A percentile compares a stretch with the other conserved stretches of the same genome.
phyloP scores from a whole-genome alignment of 1,140 invertebrate genomes.

The Adelges cooleyi region DNA sequence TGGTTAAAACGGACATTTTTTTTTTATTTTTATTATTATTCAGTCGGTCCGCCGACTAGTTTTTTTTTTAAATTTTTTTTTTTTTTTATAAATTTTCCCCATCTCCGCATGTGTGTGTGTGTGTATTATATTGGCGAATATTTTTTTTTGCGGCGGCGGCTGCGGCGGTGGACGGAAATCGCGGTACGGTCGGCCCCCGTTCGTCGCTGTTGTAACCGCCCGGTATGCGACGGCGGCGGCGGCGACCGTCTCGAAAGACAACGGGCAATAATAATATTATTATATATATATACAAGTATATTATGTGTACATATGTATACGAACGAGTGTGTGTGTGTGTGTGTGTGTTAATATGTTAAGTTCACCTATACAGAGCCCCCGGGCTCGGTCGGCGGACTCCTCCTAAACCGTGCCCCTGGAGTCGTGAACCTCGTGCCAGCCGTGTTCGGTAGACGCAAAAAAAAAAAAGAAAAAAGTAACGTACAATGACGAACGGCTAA shows the following conservation, averaged over 20 bases:
- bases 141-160: no score
- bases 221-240: background rate
- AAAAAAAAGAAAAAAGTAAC: background rate
- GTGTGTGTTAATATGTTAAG: background rate
- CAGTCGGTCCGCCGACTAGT: no score
- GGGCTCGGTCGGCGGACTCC: slow-evolving; percentile 24
- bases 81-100: no score
- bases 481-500: background rate
- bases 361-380: slow-evolving; percentile 28
- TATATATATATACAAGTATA: no score
- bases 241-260: slow-evolving; percentile 3
- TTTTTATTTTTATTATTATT: no score
- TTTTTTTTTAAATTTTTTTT: no score
- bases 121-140: no score
- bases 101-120: no score
- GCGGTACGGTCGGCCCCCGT: no score
- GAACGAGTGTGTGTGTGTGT: no score
- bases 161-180: background rate
- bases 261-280: background rate
- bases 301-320: no score
- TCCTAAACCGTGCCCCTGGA: slow-evolving; percentile 27
- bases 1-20: no score
- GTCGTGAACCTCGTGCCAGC: slow-evolving; percentile 27
- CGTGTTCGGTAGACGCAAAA: slow-evolving; percentile 7
- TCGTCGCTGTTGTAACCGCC: background rate